phyloP scores from a whole-genome alignment of 2,888 invertebrate genomes.

The Pyrocoelia pectoralis region DNA sequence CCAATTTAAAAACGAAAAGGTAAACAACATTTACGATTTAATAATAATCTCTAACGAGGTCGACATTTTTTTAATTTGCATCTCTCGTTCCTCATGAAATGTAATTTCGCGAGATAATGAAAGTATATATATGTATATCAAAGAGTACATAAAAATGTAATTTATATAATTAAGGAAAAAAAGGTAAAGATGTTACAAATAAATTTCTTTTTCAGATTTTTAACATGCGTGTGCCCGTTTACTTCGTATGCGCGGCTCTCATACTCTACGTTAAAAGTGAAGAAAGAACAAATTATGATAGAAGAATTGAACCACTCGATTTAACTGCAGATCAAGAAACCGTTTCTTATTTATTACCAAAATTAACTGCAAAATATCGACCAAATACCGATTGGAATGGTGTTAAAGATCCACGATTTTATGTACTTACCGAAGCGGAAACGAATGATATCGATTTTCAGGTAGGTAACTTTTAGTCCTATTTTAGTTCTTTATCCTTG shows the following conservation, averaged over 20 bases:
- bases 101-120: not conserved
- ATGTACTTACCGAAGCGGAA: slow-evolving; percentile 58
- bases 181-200: not conserved
- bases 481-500: too few species aligned
- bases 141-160: not conserved
- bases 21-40: too few species aligned
- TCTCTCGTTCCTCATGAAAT: not conserved
- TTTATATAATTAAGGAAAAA: not conserved
- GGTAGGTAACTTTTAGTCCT: too few species aligned
- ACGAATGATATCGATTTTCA: slow-evolving; percentile 52
- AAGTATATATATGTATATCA: not conserved
- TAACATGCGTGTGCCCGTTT: slow-evolving; percentile 56
- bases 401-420: slow-evolving; percentile 58
- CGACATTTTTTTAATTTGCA: not conserved
- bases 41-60: not conserved
- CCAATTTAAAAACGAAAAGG: too few species aligned
- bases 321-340: slow-evolving; percentile 56
- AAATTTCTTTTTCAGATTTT: slow-evolving; percentile 29
- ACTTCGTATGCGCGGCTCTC: slow-evolving; percentile 55
- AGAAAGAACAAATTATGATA: slow-evolving; percentile 45
- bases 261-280: slow-evolving; percentile 52
- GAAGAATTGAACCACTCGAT: slow-evolving; percentile 52
- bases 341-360: slow-evolving; percentile 62
- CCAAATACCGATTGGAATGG: slow-evolving; percentile 54
- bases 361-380: slow-evolving; percentile 64